phyloP scores from a whole-genome alignment of 2,888 invertebrate species.

The Aelia acuminata region DNA sequence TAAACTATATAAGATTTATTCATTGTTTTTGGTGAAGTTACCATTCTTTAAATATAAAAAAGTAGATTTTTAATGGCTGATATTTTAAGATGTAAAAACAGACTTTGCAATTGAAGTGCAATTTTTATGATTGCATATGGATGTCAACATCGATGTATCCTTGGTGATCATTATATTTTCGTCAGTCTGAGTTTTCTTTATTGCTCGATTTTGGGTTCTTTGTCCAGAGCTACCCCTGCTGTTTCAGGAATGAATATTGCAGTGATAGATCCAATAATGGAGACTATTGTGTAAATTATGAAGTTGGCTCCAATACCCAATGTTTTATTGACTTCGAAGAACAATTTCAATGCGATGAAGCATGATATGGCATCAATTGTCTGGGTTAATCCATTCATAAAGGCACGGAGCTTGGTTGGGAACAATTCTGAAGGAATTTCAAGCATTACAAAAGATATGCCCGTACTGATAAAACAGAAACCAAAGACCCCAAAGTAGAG shows the following conservation, averaged over 20 bases:
- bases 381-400: conserved; percentile 65
- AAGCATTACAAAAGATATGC: conserved; percentile 62
- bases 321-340: conserved; percentile 61
- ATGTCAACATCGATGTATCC: neutral
- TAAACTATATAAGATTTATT: too few relatives aligned
- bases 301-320: conserved; percentile 65
- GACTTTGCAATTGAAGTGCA: neutral
- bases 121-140: neutral
- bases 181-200: neutral
- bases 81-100: neutral
- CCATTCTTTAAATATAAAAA: neutral
- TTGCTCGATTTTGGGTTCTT: neutral
- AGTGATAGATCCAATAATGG: conserved; percentile 62
- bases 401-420: conserved; percentile 73
- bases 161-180: neutral
- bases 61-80: neutral
- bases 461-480: conserved; percentile 64
- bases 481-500: conserved; percentile 61
- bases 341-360: conserved; percentile 65
- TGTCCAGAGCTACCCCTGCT: conserved; percentile 62
- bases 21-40: too few relatives aligned
- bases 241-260: conserved; percentile 65
- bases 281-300: conserved; percentile 62
- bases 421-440: conserved; percentile 74
- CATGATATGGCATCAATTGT: conserved; percentile 63